Evolutionary conservation across 2,888 invertebrate species (phyloP).

Genomic region (Caenorhabditis sp.): DNA sequence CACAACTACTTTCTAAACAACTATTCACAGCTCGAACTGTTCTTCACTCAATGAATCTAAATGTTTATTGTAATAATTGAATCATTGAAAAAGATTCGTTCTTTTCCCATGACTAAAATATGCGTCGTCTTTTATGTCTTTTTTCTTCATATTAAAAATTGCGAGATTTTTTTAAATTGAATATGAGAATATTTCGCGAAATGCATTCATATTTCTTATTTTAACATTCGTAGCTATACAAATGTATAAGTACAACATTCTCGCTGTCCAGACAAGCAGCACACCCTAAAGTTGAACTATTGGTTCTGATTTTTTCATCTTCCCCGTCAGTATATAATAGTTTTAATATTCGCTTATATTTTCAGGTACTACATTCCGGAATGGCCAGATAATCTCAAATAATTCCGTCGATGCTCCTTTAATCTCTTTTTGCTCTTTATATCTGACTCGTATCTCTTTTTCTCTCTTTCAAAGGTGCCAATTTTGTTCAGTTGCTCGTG

Average conservation of each 20-base stretch:
- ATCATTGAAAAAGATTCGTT: not conserved
- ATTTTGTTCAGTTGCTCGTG: not conserved
- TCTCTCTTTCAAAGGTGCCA: not conserved
- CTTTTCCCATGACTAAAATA: not conserved
- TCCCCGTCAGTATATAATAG: no score
- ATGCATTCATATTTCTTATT: no score
- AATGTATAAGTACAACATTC: no score
- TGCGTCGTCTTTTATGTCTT: not conserved
- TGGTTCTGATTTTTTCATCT: not conserved
- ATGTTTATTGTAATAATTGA: no score
- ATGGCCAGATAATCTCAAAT: slow-evolving; percentile 80
- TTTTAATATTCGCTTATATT: not conserved
- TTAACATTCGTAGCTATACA: no score
- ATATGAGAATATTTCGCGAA: not conserved
- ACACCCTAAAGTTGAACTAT: no score
- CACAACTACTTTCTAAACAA: no score
- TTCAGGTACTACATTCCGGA: slow-evolving; percentile 90
- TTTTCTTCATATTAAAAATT: not conserved
- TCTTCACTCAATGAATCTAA: no score
- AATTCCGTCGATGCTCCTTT: slow-evolving; percentile 15
- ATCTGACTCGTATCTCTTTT: not conserved
- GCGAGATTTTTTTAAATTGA: not conserved
- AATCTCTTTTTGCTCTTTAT: not conserved
- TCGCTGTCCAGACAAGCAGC: not conserved
- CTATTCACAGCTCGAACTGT: no score